These are phyloP conservation scores for Cyclina sinensis DNA, from an alignment of 1,140 invertebrate genomes.

Conservation along the genomic window DNA sequence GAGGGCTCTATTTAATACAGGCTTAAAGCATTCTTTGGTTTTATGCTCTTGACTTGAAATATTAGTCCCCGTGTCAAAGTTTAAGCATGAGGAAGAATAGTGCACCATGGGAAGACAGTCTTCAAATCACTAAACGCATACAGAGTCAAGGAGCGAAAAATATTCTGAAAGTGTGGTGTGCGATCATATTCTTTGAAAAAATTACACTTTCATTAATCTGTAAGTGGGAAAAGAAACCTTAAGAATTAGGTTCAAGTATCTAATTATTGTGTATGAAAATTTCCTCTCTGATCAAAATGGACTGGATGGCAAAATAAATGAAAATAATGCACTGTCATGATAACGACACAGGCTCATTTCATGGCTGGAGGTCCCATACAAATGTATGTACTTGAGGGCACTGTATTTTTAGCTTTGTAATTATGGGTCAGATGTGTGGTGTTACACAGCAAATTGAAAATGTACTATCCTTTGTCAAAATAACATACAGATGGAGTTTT, in stretches of 20 bases:
- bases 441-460: neutral
- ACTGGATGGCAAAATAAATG: neutral
- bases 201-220: constrained; percentile 7
- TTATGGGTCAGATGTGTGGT: neutral
- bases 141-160: constrained; percentile 15
- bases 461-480: neutral
- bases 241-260: neutral
- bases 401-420: constrained; percentile 11
- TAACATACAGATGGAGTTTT: neutral
- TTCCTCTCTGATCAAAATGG: neutral
- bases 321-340: constrained; percentile 5
- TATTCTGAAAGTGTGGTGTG: neutral
- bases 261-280: neutral
- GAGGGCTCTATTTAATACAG: neutral
- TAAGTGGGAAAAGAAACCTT: neutral
- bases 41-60: neutral
- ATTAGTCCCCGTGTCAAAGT: neutral
- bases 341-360: neutral
- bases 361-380: neutral
- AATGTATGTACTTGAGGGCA: constrained; percentile 21
- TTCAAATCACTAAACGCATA: neutral
- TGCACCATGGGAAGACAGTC: constrained; percentile 7
- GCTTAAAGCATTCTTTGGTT: neutral
- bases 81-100: neutral
- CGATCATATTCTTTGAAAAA: neutral